Conservation (phyloP, 2,888 invertebrate genomes). For the Heteropelma amictum region DNA sequence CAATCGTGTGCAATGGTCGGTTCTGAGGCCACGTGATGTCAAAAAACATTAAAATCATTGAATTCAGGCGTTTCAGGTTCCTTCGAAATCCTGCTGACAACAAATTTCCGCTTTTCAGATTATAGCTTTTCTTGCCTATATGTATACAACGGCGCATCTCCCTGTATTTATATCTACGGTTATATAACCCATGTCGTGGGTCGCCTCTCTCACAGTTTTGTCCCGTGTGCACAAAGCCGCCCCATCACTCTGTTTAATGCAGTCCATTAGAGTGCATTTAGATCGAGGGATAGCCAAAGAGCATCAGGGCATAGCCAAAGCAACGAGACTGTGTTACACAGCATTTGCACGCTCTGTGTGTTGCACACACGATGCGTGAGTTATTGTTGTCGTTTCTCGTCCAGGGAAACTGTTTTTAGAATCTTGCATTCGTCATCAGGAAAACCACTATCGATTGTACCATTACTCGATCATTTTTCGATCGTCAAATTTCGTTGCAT, state of each 20-base stretch:
- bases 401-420: constrained; percentile 46
- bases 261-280: constrained; percentile 78
- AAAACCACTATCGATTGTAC: constrained; percentile 54
- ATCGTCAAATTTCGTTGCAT: no score
- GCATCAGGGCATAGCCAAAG: constrained; percentile 77
- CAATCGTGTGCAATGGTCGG: no score
- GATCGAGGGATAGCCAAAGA: constrained; percentile 77
- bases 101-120: no score
- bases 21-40: no score
- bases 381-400: constrained; percentile 42
- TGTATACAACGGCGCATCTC: constrained; percentile 8
- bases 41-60: no score
- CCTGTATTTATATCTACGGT: not conserved
- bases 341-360: constrained; percentile 47
- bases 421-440: constrained; percentile 8
- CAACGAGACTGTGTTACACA: constrained; percentile 51
- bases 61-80: no score
- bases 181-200: constrained; percentile 36
- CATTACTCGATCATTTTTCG: not conserved
- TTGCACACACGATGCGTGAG: constrained; percentile 25
- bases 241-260: constrained; percentile 76
- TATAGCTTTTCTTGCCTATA: constrained; percentile 1
- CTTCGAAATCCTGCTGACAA: no score
- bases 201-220: constrained; percentile 55
- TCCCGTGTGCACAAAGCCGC: constrained; percentile 53